These are phyloP conservation scores for Peromyscus nudipes DNA, from an alignment of 2,797 vertebrate species.

Conservation along the genomic window DNA sequence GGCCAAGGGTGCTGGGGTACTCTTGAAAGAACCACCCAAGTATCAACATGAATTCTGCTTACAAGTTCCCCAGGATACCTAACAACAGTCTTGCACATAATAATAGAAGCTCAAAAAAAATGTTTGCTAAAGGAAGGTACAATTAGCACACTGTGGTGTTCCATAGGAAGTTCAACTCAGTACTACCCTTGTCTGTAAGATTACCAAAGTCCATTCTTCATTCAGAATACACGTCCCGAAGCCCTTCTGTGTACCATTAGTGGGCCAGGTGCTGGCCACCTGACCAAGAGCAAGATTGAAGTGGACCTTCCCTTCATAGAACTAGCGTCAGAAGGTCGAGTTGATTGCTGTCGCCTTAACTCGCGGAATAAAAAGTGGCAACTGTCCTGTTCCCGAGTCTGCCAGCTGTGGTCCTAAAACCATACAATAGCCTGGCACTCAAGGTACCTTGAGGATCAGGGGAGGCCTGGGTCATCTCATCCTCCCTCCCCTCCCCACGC, in stretches of 20 bases:
- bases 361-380: neutral
- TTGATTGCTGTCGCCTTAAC: neutral
- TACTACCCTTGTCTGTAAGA: neutral
- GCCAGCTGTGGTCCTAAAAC: neutral
- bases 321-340: neutral
- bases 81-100: neutral
- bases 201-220: neutral
- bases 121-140: neutral
- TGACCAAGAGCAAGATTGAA: neutral
- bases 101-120: constrained; percentile 53
- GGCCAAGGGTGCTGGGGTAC: neutral
- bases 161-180: neutral
- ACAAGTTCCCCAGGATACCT: neutral
- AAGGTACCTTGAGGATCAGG: neutral
- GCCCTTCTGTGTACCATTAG: neutral
- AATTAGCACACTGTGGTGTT: neutral
- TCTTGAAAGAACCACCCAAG: neutral
- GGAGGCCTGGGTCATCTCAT: neutral
- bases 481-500: too few species aligned
- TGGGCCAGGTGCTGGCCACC: neutral
- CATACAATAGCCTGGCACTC: neutral
- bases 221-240: neutral
- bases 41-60: neutral
- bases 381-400: neutral
- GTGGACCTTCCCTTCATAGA: neutral